These are phyloP conservation scores for Criorhina ranunculi DNA, from an alignment of 2,888 invertebrate genomes.

Conservation along the genomic window DNA sequence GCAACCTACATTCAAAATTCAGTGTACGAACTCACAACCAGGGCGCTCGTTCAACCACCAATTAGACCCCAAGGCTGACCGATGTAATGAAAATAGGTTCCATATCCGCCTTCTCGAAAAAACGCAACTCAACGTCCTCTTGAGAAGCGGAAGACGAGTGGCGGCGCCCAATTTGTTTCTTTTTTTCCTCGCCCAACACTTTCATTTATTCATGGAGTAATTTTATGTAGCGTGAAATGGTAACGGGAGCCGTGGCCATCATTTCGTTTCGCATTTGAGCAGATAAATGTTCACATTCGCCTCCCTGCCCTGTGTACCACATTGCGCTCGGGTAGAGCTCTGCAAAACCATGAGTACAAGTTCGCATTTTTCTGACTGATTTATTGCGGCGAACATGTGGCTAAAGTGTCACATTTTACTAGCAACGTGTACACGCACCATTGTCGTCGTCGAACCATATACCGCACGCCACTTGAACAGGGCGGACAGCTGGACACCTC, in stretches of 20 bases:
- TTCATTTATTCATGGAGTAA: conserved; percentile 65
- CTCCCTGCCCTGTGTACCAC: background rate
- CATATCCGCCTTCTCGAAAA: background rate
- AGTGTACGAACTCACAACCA: too few relatives aligned
- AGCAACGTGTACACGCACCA: conserved; percentile 40
- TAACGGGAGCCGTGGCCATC: conserved; percentile 64
- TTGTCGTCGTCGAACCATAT: conserved; percentile 41
- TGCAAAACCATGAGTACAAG: background rate
- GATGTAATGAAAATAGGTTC: background rate
- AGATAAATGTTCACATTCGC: conserved; percentile 55
- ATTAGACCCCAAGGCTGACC: background rate
- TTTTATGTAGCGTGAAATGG: conserved; percentile 74
- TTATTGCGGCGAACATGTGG: conserved; percentile 74
- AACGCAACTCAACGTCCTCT: conserved; percentile 17
- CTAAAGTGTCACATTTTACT: conserved; percentile 74
- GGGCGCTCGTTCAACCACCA: too few relatives aligned
- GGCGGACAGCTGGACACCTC: conserved; percentile 73
- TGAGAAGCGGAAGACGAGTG: conserved; percentile 53
- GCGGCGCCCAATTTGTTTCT: conserved; percentile 60
- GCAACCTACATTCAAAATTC: too few relatives aligned
- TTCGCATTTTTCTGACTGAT: conserved; percentile 68
- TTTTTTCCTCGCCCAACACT: conserved; percentile 8
- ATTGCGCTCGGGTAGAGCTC: background rate
- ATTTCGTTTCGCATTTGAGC: conserved; percentile 64
- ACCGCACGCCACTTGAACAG: conserved; percentile 67